Percentiles rank a stretch among this genome's conserved stretches.
phyloP scores from a whole-genome alignment of 2,797 vertebrate species.

The Pogonophryne albipinna region DNA sequence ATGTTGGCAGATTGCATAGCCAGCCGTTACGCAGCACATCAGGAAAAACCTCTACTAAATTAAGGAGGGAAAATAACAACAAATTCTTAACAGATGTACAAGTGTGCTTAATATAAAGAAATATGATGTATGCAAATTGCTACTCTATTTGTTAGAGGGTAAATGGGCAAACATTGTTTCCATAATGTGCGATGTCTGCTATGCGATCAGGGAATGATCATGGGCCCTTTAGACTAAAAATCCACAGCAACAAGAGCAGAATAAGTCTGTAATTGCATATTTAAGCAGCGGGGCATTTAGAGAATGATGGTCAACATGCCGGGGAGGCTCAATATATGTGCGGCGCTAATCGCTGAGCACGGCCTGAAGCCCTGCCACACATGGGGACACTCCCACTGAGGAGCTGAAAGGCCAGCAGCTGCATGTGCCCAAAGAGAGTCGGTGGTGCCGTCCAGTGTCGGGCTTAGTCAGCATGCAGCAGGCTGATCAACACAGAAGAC shows the following conservation, averaged over 20 bases:
- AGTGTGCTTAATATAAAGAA: constrained; percentile 26
- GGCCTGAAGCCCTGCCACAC: constrained; percentile 22
- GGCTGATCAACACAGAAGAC: constrained; percentile 29
- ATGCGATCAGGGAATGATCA: constrained; percentile 10
- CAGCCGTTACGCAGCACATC: constrained; percentile 19
- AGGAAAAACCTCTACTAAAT: constrained; percentile 53
- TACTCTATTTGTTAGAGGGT: constrained; percentile 31
- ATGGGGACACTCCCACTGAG: constrained; percentile 57
- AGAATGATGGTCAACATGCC: constrained; percentile 31
- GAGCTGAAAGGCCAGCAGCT: constrained; percentile 61
- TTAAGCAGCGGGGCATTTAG: constrained; percentile 34
- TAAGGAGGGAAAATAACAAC: constrained; percentile 49
- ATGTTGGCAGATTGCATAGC: constrained; percentile 36
- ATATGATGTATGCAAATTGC: constrained; percentile 64
- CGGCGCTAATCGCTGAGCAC: constrained; percentile 33
- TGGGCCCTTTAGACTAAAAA: constrained; percentile 5
- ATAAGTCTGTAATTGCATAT: constrained; percentile 49
- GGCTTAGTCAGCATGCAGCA: constrained; percentile 9
- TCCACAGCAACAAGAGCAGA: constrained; percentile 4
- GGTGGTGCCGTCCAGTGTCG: constrained; percentile 5
- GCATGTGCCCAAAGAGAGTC: constrained; percentile 40
- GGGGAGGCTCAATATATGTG: constrained; percentile 28
- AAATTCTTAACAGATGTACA: constrained; percentile 67
- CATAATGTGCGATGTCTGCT: constrained; percentile 38
- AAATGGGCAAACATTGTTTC: constrained; percentile 27